phyloP scores from a whole-genome alignment of 2,113 vertebrate genomes.

The Aldabrachelys gigantea region DNA sequence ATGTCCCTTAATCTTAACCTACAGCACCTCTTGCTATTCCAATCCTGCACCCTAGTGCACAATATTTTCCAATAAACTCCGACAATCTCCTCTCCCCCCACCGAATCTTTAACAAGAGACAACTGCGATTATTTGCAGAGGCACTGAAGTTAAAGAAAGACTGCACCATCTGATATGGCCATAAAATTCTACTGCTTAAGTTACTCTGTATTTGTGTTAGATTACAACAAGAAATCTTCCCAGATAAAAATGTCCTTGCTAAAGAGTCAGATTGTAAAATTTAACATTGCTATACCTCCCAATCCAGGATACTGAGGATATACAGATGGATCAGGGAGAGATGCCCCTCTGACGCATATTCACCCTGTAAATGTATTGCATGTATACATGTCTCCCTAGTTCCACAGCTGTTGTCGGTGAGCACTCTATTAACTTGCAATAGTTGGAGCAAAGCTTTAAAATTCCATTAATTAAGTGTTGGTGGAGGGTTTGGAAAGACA shows the following conservation, averaged over 20 bases:
- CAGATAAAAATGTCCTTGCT: too few relatives aligned
- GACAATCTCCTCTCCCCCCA: neutral
- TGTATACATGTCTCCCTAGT: neutral
- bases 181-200: neutral
- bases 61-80: neutral
- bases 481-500: conserved; percentile 64
- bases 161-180: neutral
- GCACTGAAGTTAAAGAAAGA: neutral
- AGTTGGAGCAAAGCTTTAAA: conserved; percentile 53
- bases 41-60: neutral
- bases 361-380: neutral
- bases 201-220: too few relatives aligned
- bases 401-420: neutral
- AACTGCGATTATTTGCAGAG: neutral
- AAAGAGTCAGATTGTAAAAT: too few relatives aligned
- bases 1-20: neutral
- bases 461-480: conserved; percentile 71
- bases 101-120: neutral
- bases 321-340: neutral
- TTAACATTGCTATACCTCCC: too few relatives aligned
- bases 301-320: neutral
- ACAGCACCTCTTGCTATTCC: neutral
- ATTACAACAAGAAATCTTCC: too few relatives aligned
- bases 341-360: neutral
- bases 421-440: conserved; percentile 2